A percentile compares a stretch with the other conserved stretches of the same genome.
phyloP scores from a whole-genome alignment of 2,888 invertebrate species.

The Dolichopus griseipennis region DNA sequence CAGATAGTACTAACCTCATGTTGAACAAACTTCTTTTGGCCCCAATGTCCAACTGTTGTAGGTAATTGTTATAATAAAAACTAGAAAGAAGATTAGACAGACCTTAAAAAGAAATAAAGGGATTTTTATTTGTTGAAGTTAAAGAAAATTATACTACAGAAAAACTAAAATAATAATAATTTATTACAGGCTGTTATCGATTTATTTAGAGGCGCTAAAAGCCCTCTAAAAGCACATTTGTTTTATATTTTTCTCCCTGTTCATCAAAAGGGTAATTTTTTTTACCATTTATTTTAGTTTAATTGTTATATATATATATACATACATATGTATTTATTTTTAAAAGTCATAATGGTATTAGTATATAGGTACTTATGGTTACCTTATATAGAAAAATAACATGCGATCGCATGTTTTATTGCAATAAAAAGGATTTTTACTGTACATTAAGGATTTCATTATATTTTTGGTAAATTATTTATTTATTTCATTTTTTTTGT shows the following conservation, averaged over 20 bases:
- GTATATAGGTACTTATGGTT: neutral
- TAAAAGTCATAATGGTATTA: neutral
- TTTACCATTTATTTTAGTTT: neutral
- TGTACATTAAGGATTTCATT: constrained; percentile 1
- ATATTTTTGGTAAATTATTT: constrained; percentile 4
- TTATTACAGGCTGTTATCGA: neutral
- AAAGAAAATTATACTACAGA: neutral
- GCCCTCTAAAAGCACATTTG: neutral
- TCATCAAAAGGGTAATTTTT: neutral
- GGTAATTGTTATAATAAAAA: too few species aligned
- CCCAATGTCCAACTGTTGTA: too few species aligned
- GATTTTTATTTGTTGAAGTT: too few species aligned
- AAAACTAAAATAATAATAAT: neutral
- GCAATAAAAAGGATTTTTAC: neutral
- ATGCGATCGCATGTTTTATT: neutral
- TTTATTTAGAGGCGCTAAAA: constrained; percentile 4
- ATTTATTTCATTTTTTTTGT: neutral
- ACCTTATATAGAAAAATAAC: neutral
- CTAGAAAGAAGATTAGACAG: too few species aligned
- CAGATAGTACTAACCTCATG: too few species aligned
- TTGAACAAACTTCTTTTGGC: too few species aligned
- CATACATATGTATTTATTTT: neutral
- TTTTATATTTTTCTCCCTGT: neutral
- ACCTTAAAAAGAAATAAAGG: too few species aligned
- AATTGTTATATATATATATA: neutral